Evolutionary conservation across 2,113 vertebrate genomes (phyloP).

Genomic region (Ciconia maguari): DNA sequence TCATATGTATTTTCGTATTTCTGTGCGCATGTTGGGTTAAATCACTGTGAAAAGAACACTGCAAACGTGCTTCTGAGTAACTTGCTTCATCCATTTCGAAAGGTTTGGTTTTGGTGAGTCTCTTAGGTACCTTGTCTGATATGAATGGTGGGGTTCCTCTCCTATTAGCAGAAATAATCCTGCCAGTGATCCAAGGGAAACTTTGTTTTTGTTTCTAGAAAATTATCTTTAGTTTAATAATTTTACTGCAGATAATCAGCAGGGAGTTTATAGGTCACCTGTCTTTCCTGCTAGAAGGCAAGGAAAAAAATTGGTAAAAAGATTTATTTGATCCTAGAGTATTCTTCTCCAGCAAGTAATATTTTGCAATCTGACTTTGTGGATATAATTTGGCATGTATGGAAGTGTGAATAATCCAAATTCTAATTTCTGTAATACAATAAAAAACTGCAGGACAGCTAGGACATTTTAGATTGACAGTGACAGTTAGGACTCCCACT

Average conservation of each 20-base stretch:
- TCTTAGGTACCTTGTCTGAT: not conserved
- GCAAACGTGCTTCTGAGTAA: not conserved
- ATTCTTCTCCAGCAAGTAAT: not conserved
- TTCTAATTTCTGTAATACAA: not conserved
- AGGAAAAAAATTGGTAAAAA: not conserved
- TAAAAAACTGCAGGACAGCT: not conserved
- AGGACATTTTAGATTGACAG: not conserved
- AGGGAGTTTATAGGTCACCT: not conserved
- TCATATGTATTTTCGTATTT: not conserved
- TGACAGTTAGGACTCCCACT: not conserved
- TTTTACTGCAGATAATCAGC: not conserved
- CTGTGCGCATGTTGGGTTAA: not conserved
- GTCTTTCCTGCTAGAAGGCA: not conserved
- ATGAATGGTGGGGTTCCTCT: not conserved
- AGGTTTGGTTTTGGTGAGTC: not conserved
- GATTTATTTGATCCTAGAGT: not conserved
- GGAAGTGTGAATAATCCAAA: not conserved
- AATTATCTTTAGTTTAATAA: not conserved
- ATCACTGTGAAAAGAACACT: not conserved
- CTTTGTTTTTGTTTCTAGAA: not conserved
- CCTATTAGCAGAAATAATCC: not conserved
- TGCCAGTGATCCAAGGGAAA: not conserved
- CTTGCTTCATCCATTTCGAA: not conserved
- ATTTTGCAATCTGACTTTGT: not conserved
- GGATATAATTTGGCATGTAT: not conserved